These are phyloP conservation scores for Melinopterus prodromus DNA, from an alignment of 2,888 invertebrate genomes.

Conservation along the genomic window DNA sequence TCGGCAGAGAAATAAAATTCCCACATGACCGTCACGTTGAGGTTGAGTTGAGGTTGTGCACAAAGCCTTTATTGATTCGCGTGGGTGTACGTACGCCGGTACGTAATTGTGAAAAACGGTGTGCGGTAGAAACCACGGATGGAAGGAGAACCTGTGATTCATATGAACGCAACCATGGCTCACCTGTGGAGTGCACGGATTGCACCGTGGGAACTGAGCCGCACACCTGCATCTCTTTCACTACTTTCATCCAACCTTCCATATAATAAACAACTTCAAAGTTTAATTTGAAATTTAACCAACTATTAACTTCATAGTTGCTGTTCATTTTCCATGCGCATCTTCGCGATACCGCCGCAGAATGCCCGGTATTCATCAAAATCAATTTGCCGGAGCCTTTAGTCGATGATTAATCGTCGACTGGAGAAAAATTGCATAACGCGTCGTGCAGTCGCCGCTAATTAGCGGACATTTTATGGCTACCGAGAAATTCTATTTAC, in stretches of 20 bases:
- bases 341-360: background rate
- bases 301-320: background rate
- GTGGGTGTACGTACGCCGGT: background rate
- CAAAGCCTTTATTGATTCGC: background rate
- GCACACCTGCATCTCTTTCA: slow-evolving; percentile 38
- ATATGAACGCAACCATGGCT: slow-evolving; percentile 4
- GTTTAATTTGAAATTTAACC: background rate
- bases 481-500: slow-evolving; percentile 4
- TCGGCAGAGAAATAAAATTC: background rate
- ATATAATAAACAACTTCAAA: background rate
- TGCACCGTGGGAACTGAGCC: slow-evolving; percentile 36
- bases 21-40: background rate
- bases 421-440: background rate
- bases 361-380: background rate
- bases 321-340: background rate
- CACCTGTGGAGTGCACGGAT: background rate
- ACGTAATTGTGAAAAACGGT: background rate
- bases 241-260: background rate
- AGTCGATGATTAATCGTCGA: background rate
- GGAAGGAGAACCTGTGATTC: background rate
- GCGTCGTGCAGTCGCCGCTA: background rate
- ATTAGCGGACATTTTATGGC: background rate
- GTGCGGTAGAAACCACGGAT: background rate
- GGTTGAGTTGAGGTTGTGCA: background rate
- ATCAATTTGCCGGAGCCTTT: background rate